Percentiles rank a stretch among this genome's conserved stretches.
phyloP scores from a whole-genome alignment of 2,888 invertebrate genomes.

The Euzetes globulus region DNA sequence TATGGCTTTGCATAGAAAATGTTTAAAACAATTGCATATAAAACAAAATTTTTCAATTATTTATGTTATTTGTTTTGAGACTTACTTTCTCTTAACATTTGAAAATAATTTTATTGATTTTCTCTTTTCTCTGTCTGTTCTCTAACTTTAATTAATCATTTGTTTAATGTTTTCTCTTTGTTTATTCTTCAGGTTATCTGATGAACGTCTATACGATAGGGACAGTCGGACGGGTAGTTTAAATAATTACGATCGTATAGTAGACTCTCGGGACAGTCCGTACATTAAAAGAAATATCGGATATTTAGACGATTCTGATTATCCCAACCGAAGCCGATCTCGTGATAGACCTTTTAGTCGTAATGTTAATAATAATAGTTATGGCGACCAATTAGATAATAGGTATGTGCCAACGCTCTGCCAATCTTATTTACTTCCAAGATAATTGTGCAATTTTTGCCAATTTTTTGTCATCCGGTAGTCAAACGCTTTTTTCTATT shows the following conservation, averaged over 20 bases:
- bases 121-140: not conserved
- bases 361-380: constrained; percentile 30
- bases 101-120: not conserved
- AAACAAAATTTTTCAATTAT: not conserved
- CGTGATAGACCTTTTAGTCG: constrained; percentile 35
- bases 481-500: too few relatives aligned
- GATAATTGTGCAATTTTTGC: too few relatives aligned
- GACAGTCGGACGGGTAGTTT: not conserved
- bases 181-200: constrained; percentile 11
- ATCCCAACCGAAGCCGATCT: constrained; percentile 20
- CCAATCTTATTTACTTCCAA: not conserved
- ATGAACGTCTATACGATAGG: constrained; percentile 27
- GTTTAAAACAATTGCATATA: too few relatives aligned
- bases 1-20: too few relatives aligned
- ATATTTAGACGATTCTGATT: constrained; percentile 8
- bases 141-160: not conserved
- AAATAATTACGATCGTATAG: constrained; percentile 21
- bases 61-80: constrained; percentile 7
- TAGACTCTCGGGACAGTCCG: not conserved
- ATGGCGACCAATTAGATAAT: constrained; percentile 11
- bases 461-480: too few relatives aligned
- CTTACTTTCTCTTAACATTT: not conserved
- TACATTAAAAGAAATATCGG: constrained; percentile 23
- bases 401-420: not conserved
- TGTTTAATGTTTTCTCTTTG: not conserved